phyloP scores from a whole-genome alignment of 2,888 invertebrate species.

The Lasioglossum lativentre region DNA sequence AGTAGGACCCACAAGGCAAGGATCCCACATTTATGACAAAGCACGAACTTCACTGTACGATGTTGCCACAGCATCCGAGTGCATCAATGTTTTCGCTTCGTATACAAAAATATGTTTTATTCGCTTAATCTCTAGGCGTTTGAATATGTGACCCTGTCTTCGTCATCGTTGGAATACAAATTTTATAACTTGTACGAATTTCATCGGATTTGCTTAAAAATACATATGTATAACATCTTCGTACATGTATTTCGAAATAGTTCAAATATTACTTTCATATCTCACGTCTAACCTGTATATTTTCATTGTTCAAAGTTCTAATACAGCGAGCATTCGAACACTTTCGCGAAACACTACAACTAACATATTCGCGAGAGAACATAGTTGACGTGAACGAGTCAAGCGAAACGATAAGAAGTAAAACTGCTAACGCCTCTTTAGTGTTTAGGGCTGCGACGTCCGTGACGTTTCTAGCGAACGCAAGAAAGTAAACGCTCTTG shows the following conservation, averaged over 20 bases:
- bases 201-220: not conserved
- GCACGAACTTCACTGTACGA: no score
- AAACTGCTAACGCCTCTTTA: conserved; percentile 37
- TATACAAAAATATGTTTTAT: no score
- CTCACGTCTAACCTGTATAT: no score
- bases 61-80: no score
- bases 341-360: no score
- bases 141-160: no score
- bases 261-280: not conserved
- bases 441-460: conserved; percentile 4
- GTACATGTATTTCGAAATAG: not conserved
- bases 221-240: no score
- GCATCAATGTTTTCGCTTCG: no score
- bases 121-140: no score
- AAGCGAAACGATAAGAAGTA: conserved; percentile 30
- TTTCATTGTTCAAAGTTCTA: not conserved
- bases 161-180: not conserved
- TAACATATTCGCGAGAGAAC: not conserved
- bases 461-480: conserved; percentile 8
- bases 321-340: no score
- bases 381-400: conserved; percentile 9
- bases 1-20: no score
- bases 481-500: conserved; percentile 52
- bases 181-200: not conserved
- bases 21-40: no score